These are phyloP conservation scores for Lottia gigantea DNA, from an alignment of 2,888 invertebrate genomes.

Conservation along the genomic window DNA sequence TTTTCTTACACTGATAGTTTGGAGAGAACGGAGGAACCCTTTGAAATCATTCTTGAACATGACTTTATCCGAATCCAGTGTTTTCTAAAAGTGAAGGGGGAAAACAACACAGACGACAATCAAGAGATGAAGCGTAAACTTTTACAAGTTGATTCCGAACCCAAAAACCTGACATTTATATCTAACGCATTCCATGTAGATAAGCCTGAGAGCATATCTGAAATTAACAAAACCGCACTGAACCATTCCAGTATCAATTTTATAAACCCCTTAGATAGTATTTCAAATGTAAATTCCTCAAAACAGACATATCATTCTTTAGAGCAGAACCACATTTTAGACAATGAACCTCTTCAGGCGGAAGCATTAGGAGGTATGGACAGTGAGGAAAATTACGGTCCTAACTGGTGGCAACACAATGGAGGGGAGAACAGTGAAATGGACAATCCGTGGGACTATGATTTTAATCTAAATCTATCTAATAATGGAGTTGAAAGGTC, in stretches of 20 bases:
- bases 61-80: slow-evolving; percentile 55
- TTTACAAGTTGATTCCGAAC: neutral
- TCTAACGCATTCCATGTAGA: slow-evolving; percentile 10
- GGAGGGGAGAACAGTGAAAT: slow-evolving; percentile 11
- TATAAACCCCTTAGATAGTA: no score
- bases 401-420: neutral
- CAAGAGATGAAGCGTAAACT: slow-evolving; percentile 13
- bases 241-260: neutral
- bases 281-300: neutral
- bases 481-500: slow-evolving; percentile 21
- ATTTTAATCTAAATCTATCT: neutral
- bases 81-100: slow-evolving; percentile 28
- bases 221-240: neutral
- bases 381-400: neutral
- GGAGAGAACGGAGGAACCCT: slow-evolving; percentile 35
- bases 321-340: neutral
- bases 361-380: no score
- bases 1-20: slow-evolving; percentile 39
- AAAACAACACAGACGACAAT: slow-evolving; percentile 12
- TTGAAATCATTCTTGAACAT: slow-evolving; percentile 41
- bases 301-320: neutral
- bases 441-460: slow-evolving; percentile 12
- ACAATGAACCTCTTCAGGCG: neutral
- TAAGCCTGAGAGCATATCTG: neutral
- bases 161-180: slow-evolving; percentile 11